Conservation (phyloP, 92 coral and sea anemone genomes). For the Parazoanthus darwini region DNA sequence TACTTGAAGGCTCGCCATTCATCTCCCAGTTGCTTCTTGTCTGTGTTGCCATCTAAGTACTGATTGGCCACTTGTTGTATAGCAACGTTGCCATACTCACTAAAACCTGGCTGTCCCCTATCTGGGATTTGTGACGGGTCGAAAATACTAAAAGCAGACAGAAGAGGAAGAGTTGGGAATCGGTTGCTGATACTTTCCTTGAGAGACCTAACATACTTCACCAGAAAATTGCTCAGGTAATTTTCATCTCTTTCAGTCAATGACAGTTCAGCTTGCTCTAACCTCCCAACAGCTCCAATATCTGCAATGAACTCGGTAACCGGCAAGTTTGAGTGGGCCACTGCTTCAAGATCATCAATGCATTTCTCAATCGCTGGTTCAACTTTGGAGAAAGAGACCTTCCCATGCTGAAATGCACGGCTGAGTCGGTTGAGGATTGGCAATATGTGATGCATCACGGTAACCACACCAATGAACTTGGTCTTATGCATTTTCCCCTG, state of each 20-base stretch:
- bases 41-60: not conserved
- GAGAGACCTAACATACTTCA: slow-evolving; percentile 27
- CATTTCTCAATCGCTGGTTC: slow-evolving; percentile 43
- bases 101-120: slow-evolving; percentile 36
- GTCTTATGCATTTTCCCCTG: slow-evolving; percentile 29
- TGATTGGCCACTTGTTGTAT: too few relatives aligned
- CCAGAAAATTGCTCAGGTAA: slow-evolving; percentile 29
- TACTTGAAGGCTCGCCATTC: not conserved
- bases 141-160: slow-evolving; percentile 37
- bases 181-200: slow-evolving; percentile 26
- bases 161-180: slow-evolving; percentile 37
- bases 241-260: not conserved
- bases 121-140: slow-evolving; percentile 36
- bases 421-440: slow-evolving; percentile 46
- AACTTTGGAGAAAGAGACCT: slow-evolving; percentile 24
- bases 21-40: slow-evolving; percentile 4
- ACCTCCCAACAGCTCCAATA: slow-evolving; percentile 26
- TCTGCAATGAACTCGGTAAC: slow-evolving; percentile 17
- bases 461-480: slow-evolving; percentile 39
- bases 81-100: slow-evolving; percentile 10
- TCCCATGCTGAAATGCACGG: slow-evolving; percentile 38
- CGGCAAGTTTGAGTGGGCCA: slow-evolving; percentile 16
- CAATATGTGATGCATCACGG: slow-evolving; percentile 31
- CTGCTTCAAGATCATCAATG: slow-evolving; percentile 31
- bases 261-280: slow-evolving; percentile 19